A percentile compares a stretch with the other conserved stretches of the same genome.
Evolutionary conservation across 2,113 vertebrate species (phyloP).

Genomic region (Anser cygnoides): DNA sequence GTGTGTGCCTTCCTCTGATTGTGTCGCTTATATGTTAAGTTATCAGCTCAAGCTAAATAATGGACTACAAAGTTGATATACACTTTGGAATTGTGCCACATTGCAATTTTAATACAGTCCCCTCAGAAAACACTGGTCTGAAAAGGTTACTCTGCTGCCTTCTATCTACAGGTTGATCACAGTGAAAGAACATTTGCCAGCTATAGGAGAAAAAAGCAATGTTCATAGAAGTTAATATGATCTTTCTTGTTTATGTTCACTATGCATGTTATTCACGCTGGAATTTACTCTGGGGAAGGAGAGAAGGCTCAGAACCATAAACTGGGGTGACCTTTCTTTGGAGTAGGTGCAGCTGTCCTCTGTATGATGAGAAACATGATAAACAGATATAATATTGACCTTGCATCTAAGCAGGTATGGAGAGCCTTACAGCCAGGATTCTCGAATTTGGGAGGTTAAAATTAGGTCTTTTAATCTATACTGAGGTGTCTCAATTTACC

Average conservation of each 20-base stretch:
- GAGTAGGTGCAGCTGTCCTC: constrained; percentile 12
- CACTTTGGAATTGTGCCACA: not conserved
- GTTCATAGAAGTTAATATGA: not conserved
- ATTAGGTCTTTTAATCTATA: not conserved
- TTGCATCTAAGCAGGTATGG: not conserved
- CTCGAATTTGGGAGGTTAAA: not conserved
- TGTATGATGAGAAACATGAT: not conserved
- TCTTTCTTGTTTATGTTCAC: not conserved
- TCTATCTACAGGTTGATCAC: not conserved
- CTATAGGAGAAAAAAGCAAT: not conserved
- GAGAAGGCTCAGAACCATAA: not conserved
- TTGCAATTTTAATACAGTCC: not conserved
- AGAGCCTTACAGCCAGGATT: not conserved
- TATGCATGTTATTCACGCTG: not conserved
- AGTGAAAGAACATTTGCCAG: not conserved
- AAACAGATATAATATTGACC: not conserved
- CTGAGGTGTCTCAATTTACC: not conserved
- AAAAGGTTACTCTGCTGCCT: not conserved
- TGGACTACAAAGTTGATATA: not conserved
- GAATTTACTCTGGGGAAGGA: not conserved
- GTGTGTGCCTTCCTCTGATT: not conserved
- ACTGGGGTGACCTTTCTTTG: constrained; percentile 11
- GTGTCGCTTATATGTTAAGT: not conserved
- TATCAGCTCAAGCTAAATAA: not conserved
- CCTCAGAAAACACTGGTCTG: not conserved